Conservation (phyloP, 2,797 vertebrate genomes). For the Eupleurogrammus muticus region DNA sequence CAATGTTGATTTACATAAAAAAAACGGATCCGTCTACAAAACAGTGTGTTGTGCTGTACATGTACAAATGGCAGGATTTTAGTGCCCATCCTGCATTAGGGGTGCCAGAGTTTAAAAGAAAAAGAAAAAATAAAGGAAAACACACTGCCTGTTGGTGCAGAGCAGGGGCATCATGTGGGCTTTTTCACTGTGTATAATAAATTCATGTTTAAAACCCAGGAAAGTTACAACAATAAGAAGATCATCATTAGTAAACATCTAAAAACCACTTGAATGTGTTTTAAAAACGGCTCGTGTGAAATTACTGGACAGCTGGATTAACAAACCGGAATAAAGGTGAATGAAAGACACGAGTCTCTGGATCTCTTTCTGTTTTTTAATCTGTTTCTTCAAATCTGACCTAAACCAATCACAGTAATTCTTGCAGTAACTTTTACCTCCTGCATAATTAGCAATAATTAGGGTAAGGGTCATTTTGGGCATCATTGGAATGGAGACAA, state of each 20-base stretch:
- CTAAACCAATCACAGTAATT: too few relatives aligned
- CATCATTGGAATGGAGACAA: background rate
- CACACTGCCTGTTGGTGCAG: background rate
- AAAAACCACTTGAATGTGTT: slow-evolving; percentile 43
- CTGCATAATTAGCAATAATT: too few relatives aligned
- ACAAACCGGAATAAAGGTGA: slow-evolving; percentile 57
- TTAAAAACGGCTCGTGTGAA: slow-evolving; percentile 31
- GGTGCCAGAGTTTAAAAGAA: background rate
- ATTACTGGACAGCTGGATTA: slow-evolving; percentile 34
- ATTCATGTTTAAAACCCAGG: slow-evolving; percentile 39
- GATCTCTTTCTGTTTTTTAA: background rate
- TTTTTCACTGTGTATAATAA: slow-evolving; percentile 38
- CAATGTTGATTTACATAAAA: slow-evolving; percentile 15
- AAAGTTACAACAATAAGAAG: slow-evolving; percentile 20
- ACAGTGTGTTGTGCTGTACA: slow-evolving; percentile 19
- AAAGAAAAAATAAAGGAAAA: too few relatives aligned
- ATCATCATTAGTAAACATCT: slow-evolving; percentile 34
- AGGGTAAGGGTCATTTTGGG: background rate
- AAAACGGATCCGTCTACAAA: slow-evolving; percentile 4
- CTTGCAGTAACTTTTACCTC: too few relatives aligned
- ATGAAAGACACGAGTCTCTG: slow-evolving; percentile 16
- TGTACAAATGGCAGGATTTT: slow-evolving; percentile 11
- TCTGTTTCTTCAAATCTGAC: background rate
- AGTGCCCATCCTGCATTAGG: background rate
- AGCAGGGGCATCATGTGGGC: slow-evolving; percentile 1